These are phyloP conservation scores for Brachionus rubens DNA, from an alignment of 1,140 invertebrate genomes.

Conservation along the genomic window DNA sequence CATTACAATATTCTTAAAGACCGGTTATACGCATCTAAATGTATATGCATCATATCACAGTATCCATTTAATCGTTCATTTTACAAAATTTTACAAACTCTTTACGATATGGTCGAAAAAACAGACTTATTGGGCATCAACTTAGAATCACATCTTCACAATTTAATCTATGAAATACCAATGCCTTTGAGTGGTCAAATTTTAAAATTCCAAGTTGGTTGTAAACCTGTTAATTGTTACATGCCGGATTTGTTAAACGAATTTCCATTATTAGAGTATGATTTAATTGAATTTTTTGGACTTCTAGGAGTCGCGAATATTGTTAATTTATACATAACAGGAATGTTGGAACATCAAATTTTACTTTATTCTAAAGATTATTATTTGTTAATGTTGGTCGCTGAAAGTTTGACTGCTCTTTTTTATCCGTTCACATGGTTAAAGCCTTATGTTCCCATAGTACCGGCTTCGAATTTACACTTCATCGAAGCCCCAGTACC, in stretches of 20 bases:
- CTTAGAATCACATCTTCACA: constrained; percentile 88
- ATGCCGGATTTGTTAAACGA: constrained; percentile 65
- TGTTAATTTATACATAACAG: constrained; percentile 87
- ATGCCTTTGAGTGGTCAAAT: constrained; percentile 80
- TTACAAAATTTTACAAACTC: constrained; percentile 71
- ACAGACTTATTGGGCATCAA: constrained; percentile 53
- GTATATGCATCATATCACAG: constrained; percentile 80
- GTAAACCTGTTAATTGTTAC: constrained; percentile 59
- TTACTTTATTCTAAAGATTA: constrained; percentile 87
- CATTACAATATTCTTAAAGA: constrained; percentile 87
- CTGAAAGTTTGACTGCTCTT: constrained; percentile 83
- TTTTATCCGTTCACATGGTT: constrained; percentile 95
- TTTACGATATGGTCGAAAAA: constrained; percentile 69
- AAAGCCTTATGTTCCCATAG: constrained; percentile 96
- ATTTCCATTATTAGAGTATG: constrained; percentile 88
- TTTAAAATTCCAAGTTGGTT: constrained; percentile 70
- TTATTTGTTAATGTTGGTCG: constrained; percentile 90
- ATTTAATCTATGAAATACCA: constrained; percentile 87
- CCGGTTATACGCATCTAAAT: constrained; percentile 88
- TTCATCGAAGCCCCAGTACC: constrained; percentile 98
- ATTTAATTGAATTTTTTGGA: constrained; percentile 78
- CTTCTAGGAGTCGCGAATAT: constrained; percentile 83
- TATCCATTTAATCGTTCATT: constrained; percentile 74
- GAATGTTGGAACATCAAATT: constrained; percentile 92
- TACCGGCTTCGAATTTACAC: constrained; percentile 87